These are phyloP conservation scores for Tenthredo livida DNA, from an alignment of 2,888 invertebrate species.

Conservation along the genomic window DNA sequence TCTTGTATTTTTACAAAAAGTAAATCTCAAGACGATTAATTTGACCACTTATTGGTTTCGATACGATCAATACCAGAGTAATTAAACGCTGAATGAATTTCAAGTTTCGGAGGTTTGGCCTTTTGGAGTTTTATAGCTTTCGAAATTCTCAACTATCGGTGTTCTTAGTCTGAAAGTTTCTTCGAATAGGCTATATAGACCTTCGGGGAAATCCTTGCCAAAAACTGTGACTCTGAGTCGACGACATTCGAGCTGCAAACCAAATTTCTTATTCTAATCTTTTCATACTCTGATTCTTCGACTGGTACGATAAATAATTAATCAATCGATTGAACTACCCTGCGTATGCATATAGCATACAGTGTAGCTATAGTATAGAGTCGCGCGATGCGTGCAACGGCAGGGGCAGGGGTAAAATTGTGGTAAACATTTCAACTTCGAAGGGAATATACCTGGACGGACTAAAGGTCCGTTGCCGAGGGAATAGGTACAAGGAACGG, in stretches of 20 bases:
- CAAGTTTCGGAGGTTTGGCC: no score
- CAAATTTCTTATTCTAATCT: not conserved
- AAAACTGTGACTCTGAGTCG: no score
- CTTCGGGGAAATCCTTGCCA: no score
- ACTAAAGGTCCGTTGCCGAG: not conserved
- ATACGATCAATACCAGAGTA: no score
- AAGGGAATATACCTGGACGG: slow-evolving; percentile 26
- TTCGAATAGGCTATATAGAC: no score
- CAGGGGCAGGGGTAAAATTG: not conserved
- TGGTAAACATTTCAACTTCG: not conserved
- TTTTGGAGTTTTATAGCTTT: no score
- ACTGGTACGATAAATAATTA: not conserved
- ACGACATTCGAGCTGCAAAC: not conserved
- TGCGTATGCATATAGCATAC: not conserved
- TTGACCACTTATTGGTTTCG: no score
- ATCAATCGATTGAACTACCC: slow-evolving; percentile 1
- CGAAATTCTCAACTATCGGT: no score
- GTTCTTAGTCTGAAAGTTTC: no score
- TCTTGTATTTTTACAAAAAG: no score
- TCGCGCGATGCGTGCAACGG: not conserved
- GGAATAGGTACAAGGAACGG: slow-evolving; percentile 28
- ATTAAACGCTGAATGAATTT: no score
- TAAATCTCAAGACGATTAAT: no score
- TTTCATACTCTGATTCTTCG: not conserved
- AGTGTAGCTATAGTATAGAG: not conserved